Evolutionary conservation across 2,888 invertebrate species (phyloP), one percentile per base, ranked within the genome.

Genomic region (Sinodicranocentrus sp.): DNA sequence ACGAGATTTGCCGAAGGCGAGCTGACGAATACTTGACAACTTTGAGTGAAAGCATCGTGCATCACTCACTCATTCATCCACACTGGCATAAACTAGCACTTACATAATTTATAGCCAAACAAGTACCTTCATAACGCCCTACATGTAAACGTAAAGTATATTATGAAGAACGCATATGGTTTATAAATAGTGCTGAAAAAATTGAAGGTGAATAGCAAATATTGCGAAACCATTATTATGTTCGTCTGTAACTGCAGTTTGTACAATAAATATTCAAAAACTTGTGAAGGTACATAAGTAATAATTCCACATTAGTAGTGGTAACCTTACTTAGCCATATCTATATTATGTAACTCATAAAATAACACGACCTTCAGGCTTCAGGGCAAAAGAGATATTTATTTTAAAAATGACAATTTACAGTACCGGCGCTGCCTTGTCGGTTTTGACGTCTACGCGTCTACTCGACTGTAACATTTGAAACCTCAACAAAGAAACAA

Each of bases 11-110:
- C 25, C 23, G 17, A 63, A 28, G 26, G 63, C 63, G 17, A n/a
- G n/a, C n/a, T n/a, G n/a, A n/a, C n/a, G n/a, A 63, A n/a, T 17
- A 63, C 59, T 59, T 48, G 63, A 63, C 63, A 28, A 23, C 15
- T 63, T 63, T 57, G 57, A 59, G 59, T 25, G 59, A 59, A 59
- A 59, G 59, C 59, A 59, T 59, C 23, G 15, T n/a, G 48, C 48
- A 68, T 68, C 39, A 44, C 23, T 44, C 23, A 23, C 10, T 26
- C 15, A 25, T 10, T 6, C 25, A 21, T 19, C 59, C 1, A 59
- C 25, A 52, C 52, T 17, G 2, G 19, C 52, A 19, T 17, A 33
- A 17, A 17, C 19, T 1, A 52, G 1, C 1, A 23, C 15, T 59
- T 59, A 10, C 59, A 23, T 25, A 59, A 59, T 59, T 59, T 1